A percentile compares a stretch with the other conserved stretches of the same genome.
Evolutionary conservation across 2,113 vertebrate species (phyloP).

Genomic region (Phocoena sinus): DNA sequence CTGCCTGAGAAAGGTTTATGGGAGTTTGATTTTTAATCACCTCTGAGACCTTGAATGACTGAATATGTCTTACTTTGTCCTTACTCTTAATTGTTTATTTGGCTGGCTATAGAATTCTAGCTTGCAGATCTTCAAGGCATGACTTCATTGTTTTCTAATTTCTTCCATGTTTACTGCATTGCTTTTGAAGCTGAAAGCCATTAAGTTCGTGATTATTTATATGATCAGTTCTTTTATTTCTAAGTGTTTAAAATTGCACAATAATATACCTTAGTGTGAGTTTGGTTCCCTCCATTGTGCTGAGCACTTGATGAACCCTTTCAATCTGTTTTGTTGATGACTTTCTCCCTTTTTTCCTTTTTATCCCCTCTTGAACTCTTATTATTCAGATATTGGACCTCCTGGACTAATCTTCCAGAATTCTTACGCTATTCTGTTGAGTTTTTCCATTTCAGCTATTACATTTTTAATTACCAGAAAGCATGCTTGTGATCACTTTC

Average conservation of each 20-base stretch:
- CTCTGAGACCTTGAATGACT: neutral
- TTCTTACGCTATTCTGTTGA: neutral
- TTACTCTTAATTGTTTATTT: neutral
- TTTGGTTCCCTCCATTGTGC: neutral
- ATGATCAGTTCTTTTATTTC: neutral
- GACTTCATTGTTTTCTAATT: neutral
- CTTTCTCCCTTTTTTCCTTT: neutral
- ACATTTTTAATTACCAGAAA: neutral
- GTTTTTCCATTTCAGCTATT: neutral
- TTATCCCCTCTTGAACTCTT: neutral
- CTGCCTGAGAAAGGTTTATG: neutral
- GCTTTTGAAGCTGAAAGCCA: neutral
- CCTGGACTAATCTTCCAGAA: neutral
- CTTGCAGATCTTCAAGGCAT: neutral
- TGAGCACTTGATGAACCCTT: neutral
- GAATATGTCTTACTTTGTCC: neutral
- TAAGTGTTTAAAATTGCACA: neutral
- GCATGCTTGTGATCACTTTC: neutral
- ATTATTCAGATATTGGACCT: neutral
- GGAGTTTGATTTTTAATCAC: neutral
- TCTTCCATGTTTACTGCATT: neutral
- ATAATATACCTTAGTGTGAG: neutral
- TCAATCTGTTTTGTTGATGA: neutral
- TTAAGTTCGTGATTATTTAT: neutral
- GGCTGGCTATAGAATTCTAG: neutral